phyloP scores from a whole-genome alignment of 2,113 vertebrate species.

The Embiotoca jacksoni region DNA sequence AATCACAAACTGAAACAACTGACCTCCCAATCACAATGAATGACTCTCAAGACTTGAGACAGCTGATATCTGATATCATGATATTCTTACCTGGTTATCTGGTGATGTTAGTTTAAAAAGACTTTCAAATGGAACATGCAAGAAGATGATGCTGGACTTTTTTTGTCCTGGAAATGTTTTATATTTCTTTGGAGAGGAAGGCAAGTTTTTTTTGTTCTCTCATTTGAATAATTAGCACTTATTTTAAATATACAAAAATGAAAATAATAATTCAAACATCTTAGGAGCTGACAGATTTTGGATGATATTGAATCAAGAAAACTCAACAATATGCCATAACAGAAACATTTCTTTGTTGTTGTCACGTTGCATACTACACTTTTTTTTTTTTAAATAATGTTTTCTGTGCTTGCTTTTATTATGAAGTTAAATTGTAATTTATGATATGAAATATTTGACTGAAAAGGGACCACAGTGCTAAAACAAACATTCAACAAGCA shows the following conservation, averaged over 20 bases:
- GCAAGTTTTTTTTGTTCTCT: conserved; percentile 11
- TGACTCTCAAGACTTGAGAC: conserved; percentile 10
- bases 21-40: background rate
- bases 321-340: background rate
- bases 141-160: conserved; percentile 6
- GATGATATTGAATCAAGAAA: conserved; percentile 6
- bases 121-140: conserved; percentile 3
- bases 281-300: conserved; percentile 12
- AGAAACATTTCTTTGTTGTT: background rate
- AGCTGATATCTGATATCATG: conserved; percentile 8
- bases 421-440: conserved; percentile 41
- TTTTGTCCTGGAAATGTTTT: background rate
- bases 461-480: conserved; percentile 68
- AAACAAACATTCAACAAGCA: conserved; percentile 5
- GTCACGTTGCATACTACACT: conserved; percentile 18
- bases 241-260: conserved; percentile 20
- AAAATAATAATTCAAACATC: conserved; percentile 8
- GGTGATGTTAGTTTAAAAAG: conserved; percentile 6
- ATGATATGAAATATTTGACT: conserved; percentile 31
- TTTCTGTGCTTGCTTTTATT: conserved; percentile 43
- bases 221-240: conserved; percentile 64
- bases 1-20: background rate
- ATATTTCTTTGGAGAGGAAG: conserved; percentile 6
- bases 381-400: conserved; percentile 6
- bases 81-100: conserved; percentile 18